Base-by-base conservation (phyloP, 2,797 vertebrate species). In the Smutsia temminckii region DNA sequence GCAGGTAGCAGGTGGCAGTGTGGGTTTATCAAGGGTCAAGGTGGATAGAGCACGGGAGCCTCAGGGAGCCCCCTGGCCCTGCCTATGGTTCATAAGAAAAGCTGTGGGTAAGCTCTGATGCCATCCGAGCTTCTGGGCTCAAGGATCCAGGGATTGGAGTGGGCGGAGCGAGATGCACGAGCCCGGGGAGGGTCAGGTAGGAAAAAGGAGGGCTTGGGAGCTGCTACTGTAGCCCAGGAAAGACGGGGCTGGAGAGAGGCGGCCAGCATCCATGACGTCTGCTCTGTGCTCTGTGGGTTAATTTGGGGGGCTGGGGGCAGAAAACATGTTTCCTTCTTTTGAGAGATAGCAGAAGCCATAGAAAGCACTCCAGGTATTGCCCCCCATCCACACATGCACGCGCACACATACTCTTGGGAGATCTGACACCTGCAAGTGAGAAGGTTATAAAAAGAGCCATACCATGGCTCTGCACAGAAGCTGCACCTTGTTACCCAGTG, bases 271-370 rank as follows among this genome's bases (percentile, higher is more conserved):
- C 6, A 1, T 6, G 21, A 72, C 49, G 51, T 42, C 57, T 18
- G 17, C 37, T 71, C 88, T 40, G 18, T 34, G 61, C 27, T 79
- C 93, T 8, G 27, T 0, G 23, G 57, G 29, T 40, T 55, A 81
- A 55, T 64, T 23, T 49, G 20, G n/a, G 25, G 46, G 72, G n/a
- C 11, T 57, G 9, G 40, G 42, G 37, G 20, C 49, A 75, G 74
- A 71, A 85, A 42, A 42, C 37, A n/a, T 20, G 4, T 66, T 88
- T 64, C 85, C 40, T 71, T 90, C 64, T 69, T 75, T 46, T 66
- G 91, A 85, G 40, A 81, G 32, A 74, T 14, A 51, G 23, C 57
- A 77, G 55, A 64, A 66, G n/a, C n/a, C 71, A 55, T 0, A 78
- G 84, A 83, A 94, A 84, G 63, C 42, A 95, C 23, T n/a, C 29